Evolutionary conservation across 2,113 vertebrate genomes (phyloP), one percentile per base, ranked within the genome.

Genomic region (Anarhynchus alexandrinus): DNA sequence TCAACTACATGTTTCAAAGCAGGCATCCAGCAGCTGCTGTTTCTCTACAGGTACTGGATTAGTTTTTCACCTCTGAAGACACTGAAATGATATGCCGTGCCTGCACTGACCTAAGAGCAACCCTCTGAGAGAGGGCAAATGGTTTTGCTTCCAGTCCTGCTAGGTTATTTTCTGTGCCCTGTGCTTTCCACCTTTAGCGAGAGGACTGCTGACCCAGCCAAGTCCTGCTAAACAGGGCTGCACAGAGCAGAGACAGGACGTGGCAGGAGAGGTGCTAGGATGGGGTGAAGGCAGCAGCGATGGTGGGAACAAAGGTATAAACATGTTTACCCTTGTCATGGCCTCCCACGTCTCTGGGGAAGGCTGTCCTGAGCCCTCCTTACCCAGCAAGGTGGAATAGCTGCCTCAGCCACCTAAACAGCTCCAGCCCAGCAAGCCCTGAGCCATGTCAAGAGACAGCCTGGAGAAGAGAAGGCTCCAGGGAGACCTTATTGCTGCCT

Each of bases 181-280:
- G 19, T 51, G 36, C 32, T 57, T 74, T 62, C 69, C 25, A 47
- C 25, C 43, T 58, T 40, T 29, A 45, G 69, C 22, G 27, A 0
- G 2, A 51, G 36, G 36, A 45, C 43, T 32, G 49, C 57, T 23
- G 49, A 64, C 43, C 45, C 29, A 40, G 42, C 57, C 11, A 19
- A 45, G 30, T 59, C 49, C 69, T 54, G 57, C 29, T 34, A 7
- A 78, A 45, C 10, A 27, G 25, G 51, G 22, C 27, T 71, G 57
- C 3, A 0, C 0, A 2, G 27, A 64, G 36, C 62, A 85, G 49
- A 90, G 36, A 16, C 0, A 0, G 62, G 20, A 51, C 0, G 3
- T 19, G 32, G 20, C 51, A 52, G 61, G 42, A 90, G 38, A 42
- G 10, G 25, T 40, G 12, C 34, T 77, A n/a, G 34, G 34, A 70